Percentiles rank a stretch among this genome's conserved stretches.
These are phyloP conservation scores for Salticus scenicus DNA, from an alignment of 2,888 invertebrate genomes.

Conservation along the genomic window DNA sequence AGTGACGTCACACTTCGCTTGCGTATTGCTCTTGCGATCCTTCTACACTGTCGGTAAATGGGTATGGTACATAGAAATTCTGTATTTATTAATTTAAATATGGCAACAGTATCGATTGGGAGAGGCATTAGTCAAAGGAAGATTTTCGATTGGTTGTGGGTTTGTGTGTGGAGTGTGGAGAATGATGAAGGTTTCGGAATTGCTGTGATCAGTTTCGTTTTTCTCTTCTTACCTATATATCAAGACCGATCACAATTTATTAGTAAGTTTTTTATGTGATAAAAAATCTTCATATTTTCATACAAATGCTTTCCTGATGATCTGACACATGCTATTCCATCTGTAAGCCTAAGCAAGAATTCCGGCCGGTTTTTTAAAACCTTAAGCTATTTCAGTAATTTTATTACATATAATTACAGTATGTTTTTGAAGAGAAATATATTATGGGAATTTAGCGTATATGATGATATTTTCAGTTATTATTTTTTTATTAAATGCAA, in stretches of 20 bases:
- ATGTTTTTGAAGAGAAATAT: no score
- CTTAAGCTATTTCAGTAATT: no score
- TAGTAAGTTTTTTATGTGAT: background rate
- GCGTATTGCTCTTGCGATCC: no score
- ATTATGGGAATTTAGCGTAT: no score
- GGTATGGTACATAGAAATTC: no score
- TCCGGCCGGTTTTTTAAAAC: slow-evolving; percentile 26
- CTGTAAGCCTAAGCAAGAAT: slow-evolving; percentile 26
- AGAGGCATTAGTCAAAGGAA: slow-evolving; percentile 34
- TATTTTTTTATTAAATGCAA: no score
- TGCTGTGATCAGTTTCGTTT: background rate
- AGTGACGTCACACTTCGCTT: no score
- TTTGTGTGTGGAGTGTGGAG: background rate
- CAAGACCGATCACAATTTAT: background rate
- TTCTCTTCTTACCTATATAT: background rate
- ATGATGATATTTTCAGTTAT: no score
- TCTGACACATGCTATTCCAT: slow-evolving; percentile 15
- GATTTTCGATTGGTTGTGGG: slow-evolving; percentile 21
- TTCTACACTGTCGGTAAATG: no score
- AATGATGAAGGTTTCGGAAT: background rate
- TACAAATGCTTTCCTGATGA: background rate
- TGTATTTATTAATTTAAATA: background rate
- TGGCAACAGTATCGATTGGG: slow-evolving; percentile 14
- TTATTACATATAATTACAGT: no score
- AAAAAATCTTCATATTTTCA: background rate